A percentile compares a stretch with the other conserved stretches of the same genome.
Evolutionary conservation across 2,888 invertebrate species (phyloP).

Genomic region (Oligia fasciuncula): DNA sequence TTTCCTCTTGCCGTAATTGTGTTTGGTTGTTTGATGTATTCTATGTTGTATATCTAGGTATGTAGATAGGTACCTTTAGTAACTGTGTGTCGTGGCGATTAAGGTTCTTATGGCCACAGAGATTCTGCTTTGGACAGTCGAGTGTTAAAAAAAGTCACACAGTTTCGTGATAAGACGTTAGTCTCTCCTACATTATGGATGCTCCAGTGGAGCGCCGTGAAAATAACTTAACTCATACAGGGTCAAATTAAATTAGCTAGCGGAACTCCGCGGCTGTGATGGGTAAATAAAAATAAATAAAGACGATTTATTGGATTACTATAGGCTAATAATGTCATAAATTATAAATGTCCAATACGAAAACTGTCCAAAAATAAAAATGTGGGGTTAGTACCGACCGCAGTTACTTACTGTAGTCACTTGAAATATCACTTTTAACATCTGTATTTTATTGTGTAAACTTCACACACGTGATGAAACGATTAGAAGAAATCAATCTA

Average conservation of each 20-base stretch:
- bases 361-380: too few relatives aligned
- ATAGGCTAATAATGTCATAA: too few relatives aligned
- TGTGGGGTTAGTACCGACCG: too few relatives aligned
- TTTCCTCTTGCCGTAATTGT: constrained; percentile 52
- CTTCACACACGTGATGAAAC: too few relatives aligned
- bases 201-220: not conserved
- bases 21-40: constrained; percentile 32
- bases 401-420: too few relatives aligned
- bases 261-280: not conserved
- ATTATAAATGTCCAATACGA: too few relatives aligned
- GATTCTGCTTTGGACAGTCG: constrained; percentile 13
- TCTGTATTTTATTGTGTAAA: too few relatives aligned
- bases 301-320: too few relatives aligned
- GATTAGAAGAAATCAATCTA: not conserved
- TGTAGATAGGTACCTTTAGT: not conserved
- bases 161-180: not conserved
- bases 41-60: not conserved
- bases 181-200: constrained; percentile 13
- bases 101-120: not conserved
- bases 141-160: constrained; percentile 1
- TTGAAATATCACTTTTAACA: too few relatives aligned
- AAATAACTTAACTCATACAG: not conserved
- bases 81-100: not conserved
- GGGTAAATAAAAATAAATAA: not conserved
- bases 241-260: not conserved